A percentile compares a stretch with the other conserved stretches of the same genome.
Conservation (phyloP, 2,113 vertebrate species). For the Phodopus roborovskii region DNA sequence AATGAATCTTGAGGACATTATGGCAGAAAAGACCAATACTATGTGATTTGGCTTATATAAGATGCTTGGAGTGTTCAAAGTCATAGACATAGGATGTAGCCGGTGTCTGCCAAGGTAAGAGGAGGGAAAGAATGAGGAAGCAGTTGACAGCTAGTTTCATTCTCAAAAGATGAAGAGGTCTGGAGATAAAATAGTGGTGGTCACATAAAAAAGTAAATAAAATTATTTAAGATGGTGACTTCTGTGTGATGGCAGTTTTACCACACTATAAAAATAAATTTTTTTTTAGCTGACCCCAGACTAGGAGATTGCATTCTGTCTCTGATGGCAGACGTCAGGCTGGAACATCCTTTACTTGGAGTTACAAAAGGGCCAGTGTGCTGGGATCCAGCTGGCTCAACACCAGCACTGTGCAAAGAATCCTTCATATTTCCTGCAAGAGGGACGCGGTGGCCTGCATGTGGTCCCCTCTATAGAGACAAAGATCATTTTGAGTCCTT, state of each 20-base stretch:
- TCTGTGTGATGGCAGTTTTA: neutral
- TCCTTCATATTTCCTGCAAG: neutral
- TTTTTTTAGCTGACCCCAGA: neutral
- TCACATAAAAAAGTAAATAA: neutral
- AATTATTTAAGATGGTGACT: neutral
- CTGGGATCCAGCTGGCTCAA: neutral
- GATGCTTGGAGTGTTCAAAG: neutral
- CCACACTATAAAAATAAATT: neutral
- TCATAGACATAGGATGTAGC: neutral
- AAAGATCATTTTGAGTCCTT: conserved; percentile 25
- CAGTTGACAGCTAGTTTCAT: neutral
- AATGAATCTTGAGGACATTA: neutral
- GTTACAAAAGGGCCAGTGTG: conserved; percentile 26
- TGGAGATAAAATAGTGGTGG: neutral
- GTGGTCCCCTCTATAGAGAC: neutral
- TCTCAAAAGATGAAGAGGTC: neutral
- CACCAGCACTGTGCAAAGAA: neutral
- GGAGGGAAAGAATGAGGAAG: fast-evolving
- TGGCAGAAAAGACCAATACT: neutral
- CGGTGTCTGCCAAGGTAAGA: too few species aligned
- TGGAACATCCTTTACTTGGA: neutral
- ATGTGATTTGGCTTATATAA: neutral
- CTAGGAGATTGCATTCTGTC: neutral
- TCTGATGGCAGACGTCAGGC: neutral
- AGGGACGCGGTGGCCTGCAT: neutral